Evolutionary conservation across 2,888 invertebrate genomes (phyloP), one percentile per base, ranked within the genome.

Genomic region (Trichopoda pennipes): DNA sequence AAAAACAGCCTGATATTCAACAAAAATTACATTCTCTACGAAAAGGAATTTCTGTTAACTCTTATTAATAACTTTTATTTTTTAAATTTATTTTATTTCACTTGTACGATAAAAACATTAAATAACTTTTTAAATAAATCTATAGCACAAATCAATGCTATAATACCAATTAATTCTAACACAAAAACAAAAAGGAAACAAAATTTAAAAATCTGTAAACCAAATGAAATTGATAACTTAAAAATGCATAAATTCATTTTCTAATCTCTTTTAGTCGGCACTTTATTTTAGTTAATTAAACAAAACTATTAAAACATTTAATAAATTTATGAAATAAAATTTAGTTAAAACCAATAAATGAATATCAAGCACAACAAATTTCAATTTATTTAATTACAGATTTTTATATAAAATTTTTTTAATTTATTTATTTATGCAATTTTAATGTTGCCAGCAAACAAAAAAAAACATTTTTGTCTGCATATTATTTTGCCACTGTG

Each of bases 351-450:
- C 58, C 58, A 38, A 51, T 58, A 58, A 49, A 66, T 49, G 47
- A 35, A 58, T 58, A 51, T 28, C 8, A 42, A 35, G 56, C 53
- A 66, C 42, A 58, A 66, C 64, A 55, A 75, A 66, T 49, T 75
- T 49, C 49, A 58, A 75, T 56, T 16, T 16, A 64, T 73, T 44
- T 55, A 73, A 55, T 73, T 73, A 63, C 55, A 63, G 53, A 63
- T 64, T 56, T 47, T 64, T 23, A 66, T n/a, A 38, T 28, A 8
- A n/a, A n/a, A n/a, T n/a, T n/a, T 28, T 38, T 75, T 75, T 38
- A 49, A 14, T 49, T n/a, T n/a, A 28, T 55, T 75, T 75, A 49
- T 66, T 66, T 17, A 47, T 63, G 16, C 44, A 69, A 56, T 73
- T 55, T 47, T 47, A 73, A 56, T 64, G 35, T 56, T 35, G 2